Conservation (phyloP, 2,797 vertebrate species). For the Cossypha dichroa region DNA sequence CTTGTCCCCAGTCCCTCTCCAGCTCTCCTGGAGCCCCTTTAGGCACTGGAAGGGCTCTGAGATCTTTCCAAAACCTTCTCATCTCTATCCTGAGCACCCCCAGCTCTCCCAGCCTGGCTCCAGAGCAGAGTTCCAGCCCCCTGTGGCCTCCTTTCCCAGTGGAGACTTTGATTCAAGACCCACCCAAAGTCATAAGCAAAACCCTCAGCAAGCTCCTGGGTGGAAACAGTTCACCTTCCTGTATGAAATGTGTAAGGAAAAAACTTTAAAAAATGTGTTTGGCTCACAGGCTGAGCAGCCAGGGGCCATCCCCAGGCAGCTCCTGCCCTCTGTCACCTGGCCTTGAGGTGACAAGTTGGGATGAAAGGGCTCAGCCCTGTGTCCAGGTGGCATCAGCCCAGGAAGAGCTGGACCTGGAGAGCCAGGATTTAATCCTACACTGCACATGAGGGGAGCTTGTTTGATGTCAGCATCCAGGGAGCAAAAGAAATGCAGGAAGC, state of each 20-base stretch:
- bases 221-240: neutral
- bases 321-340: neutral
- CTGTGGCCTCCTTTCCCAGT: neutral
- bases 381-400: neutral
- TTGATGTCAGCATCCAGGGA: neutral
- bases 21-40: neutral
- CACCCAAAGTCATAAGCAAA: neutral
- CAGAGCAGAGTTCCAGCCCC: neutral
- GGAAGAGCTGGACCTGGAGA: neutral
- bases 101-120: neutral
- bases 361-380: neutral
- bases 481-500: neutral
- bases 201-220: neutral
- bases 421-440: neutral
- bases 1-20: neutral
- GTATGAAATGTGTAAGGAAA: neutral
- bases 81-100: neutral
- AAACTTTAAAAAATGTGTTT: neutral
- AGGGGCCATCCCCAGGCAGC: neutral
- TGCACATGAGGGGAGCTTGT: neutral
- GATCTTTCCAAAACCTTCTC: neutral
- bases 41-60: neutral
- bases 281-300: neutral
- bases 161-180: neutral
- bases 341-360: neutral